Evolutionary conservation across 2,888 invertebrate genomes (phyloP).

Genomic region (Leptinotarsa rubiginosa): DNA sequence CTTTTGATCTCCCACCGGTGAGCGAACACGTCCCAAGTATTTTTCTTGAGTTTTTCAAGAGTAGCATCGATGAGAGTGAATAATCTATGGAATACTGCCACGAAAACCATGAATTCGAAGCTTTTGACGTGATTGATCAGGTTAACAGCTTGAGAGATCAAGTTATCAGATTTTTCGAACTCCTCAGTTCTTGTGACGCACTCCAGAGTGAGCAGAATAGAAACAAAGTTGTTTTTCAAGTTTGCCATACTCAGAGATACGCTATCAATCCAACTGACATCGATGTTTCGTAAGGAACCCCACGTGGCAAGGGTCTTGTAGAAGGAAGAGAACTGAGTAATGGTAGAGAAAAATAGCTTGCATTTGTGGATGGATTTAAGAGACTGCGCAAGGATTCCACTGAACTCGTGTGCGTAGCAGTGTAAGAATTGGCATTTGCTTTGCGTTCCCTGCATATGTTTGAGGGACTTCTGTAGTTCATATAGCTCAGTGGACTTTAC

Average conservation of each 20-base stretch:
- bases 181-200: constrained; percentile 28
- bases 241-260: constrained; percentile 14
- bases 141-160: constrained; percentile 22
- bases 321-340: constrained; percentile 18
- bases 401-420: constrained; percentile 33
- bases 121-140: constrained; percentile 31
- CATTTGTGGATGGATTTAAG: constrained; percentile 29
- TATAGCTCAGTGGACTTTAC: constrained; percentile 37
- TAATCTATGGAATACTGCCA: constrained; percentile 23
- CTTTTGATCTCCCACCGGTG: constrained; percentile 17
- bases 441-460: constrained; percentile 9
- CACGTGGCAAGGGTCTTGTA: constrained; percentile 11
- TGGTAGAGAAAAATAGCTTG: constrained; percentile 30
- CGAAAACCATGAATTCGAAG: constrained; percentile 29
- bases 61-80: constrained; percentile 22
- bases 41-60: constrained; percentile 17
- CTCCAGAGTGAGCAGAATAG: constrained; percentile 23
- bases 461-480: constrained; percentile 30
- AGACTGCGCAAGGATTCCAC: constrained; percentile 26
- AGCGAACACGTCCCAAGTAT: background rate
- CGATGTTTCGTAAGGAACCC: background rate
- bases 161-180: constrained; percentile 21
- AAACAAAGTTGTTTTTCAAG: constrained; percentile 29
- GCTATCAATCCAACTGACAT: constrained; percentile 15
- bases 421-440: constrained; percentile 26